These are phyloP conservation scores for Telmatherina bonti DNA, from an alignment of 2,797 vertebrate genomes.

Conservation along the genomic window DNA sequence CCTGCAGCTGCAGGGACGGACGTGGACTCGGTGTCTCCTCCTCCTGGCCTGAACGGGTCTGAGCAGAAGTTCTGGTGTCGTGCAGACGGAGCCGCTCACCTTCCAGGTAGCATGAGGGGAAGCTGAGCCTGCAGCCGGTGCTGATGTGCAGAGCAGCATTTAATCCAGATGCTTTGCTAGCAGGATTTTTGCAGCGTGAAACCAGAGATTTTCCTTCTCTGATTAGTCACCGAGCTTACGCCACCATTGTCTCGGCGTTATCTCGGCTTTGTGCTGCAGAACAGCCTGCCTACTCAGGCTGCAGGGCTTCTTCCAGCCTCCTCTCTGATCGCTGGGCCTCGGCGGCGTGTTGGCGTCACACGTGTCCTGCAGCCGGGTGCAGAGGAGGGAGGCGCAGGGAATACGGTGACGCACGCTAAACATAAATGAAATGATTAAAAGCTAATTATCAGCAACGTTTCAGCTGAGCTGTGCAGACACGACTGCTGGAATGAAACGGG, in stretches of 20 bases:
- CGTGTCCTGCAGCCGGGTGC: not conserved
- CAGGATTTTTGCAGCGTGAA: slow-evolving; percentile 41
- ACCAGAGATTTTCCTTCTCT: slow-evolving; percentile 32
- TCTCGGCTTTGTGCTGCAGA: slow-evolving; percentile 34
- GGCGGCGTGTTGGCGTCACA: not conserved
- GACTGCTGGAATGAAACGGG: not conserved
- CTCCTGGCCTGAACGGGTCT: not conserved
- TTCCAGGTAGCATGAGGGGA: slow-evolving; percentile 42
- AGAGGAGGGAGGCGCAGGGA: too few species aligned
- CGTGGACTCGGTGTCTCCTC: not conserved
- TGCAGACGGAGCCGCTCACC: not conserved
- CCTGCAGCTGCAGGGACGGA: slow-evolving; percentile 18
- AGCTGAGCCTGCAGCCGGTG: slow-evolving; percentile 2
- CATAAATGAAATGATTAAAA: too few species aligned
- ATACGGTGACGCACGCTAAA: too few species aligned
- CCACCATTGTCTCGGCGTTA: slow-evolving; percentile 27
- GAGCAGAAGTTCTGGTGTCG: not conserved
- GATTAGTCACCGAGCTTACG: slow-evolving; percentile 48
- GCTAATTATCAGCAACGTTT: too few species aligned
- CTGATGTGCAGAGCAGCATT: not conserved
- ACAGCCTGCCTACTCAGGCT: slow-evolving; percentile 13
- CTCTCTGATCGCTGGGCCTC: slow-evolving; percentile 23
- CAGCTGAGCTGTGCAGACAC: too few species aligned
- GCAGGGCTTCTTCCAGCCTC: slow-evolving; percentile 20
- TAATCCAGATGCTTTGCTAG: slow-evolving; percentile 1